Conservation (phyloP, 2,888 invertebrate species). For the Sminthurides aquaticus region DNA sequence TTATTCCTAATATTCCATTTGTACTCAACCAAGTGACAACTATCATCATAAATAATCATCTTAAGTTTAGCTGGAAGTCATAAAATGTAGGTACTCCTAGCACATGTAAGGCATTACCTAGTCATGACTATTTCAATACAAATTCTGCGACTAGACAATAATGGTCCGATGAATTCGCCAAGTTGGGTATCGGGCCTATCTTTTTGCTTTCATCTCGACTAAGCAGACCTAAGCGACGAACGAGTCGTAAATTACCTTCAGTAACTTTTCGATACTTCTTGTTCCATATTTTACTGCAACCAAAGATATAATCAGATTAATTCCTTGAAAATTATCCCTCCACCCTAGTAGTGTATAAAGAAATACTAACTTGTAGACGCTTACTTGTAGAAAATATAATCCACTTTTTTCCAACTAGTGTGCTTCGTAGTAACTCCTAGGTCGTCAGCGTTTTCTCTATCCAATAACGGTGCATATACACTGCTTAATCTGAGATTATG, state of each 20-base stretch:
- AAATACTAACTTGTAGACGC: conserved; percentile 24
- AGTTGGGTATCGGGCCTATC: conserved; percentile 65
- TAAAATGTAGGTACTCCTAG: too few species aligned
- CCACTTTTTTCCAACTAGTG: conserved; percentile 68
- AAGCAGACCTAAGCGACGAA: conserved; percentile 62
- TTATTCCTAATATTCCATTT: too few species aligned
- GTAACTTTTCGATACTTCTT: conserved; percentile 31
- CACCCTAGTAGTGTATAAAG: neutral
- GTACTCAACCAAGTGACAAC: too few species aligned
- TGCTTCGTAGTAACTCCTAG: conserved; percentile 70
- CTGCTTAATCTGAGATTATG: conserved; percentile 64
- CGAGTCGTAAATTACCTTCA: conserved; percentile 54
- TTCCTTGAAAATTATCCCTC: conserved; percentile 2
- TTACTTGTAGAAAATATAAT: conserved; percentile 81
- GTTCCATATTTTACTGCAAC: conserved; percentile 38
- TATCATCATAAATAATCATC: too few species aligned
- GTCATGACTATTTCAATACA: conserved; percentile 49
- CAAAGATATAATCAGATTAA: too few species aligned
- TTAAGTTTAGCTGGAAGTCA: too few species aligned
- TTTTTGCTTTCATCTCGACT: conserved; percentile 54
- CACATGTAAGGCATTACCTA: too few species aligned
- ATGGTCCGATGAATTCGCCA: conserved; percentile 70
- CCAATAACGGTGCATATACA: conserved; percentile 57
- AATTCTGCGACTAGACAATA: conserved; percentile 70
- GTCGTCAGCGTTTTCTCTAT: conserved; percentile 44